Base-by-base conservation (phyloP, 2,113 vertebrate genomes). In the Mystacornis crossleyi region DNA sequence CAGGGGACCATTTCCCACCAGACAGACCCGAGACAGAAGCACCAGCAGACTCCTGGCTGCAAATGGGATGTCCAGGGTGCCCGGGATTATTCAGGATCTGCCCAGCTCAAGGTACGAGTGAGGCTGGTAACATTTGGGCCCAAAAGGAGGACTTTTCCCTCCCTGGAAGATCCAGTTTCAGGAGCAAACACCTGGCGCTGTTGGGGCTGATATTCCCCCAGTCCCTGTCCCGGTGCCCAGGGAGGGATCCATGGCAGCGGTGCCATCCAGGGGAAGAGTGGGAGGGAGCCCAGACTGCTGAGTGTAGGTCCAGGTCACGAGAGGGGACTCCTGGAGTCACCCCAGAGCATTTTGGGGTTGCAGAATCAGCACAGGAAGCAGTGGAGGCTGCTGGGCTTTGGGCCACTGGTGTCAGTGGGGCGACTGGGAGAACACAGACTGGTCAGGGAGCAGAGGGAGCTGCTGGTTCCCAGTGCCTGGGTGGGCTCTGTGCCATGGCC, bases 351-450 rank as follows among this genome's bases (percentile, higher is more conserved):
- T 64, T 65, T 5, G 29, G 81, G 72, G 42, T 33, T n/a, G 15
- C 79, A 81, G 4, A 3, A 5, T 21, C 65, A 66, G 55, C 1
- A 2, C 40, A 53, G 47, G 55, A 33, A n/a, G 47, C 54, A 1
- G 20, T 47, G 51, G 18, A 62, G 31, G 16, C 45, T 70, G 72
- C 45, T 55, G 86, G 18, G 3, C 51, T 54, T 70, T 17, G 7
- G 34, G 34, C 4, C 0, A 0, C 36, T 19, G 20, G 23, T 17
- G 26, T n/a, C 14, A 11, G 12, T 26, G 79, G 18, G 12, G 9
- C 28, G 26, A 9, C 53, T 15, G 74, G 47, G 36, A 69, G 38
- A 66, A n/a, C 55, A 25, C 34, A 38, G 79, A 3, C 21, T 38
- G 42, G 9, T 2, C 45, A n/a, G 50, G 61, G 67, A 67, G n/a